Conservation (phyloP, 2,797 vertebrate species). For the Lophius americanus region DNA sequence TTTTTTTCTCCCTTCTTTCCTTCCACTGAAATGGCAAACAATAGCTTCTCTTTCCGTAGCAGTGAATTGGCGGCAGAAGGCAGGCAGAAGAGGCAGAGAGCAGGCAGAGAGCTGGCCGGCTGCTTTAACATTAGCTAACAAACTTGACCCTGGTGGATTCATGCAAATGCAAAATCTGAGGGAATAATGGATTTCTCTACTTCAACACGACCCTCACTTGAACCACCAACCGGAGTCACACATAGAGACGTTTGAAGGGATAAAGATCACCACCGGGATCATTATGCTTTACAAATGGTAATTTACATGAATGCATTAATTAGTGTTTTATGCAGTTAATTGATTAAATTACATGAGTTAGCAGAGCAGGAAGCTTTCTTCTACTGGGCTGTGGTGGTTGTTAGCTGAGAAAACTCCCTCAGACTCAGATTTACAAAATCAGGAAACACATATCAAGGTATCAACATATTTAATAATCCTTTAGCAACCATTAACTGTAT, state of each 20-base stretch:
- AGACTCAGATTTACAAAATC: too few species aligned
- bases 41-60: slow-evolving; percentile 28
- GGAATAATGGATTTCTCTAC: slow-evolving; percentile 43
- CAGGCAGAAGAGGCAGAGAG: slow-evolving; percentile 20
- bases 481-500: too few species aligned
- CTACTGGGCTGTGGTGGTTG: too few species aligned
- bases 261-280: slow-evolving; percentile 15
- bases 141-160: slow-evolving; percentile 56
- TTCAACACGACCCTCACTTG: slow-evolving; percentile 41
- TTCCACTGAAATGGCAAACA: slow-evolving; percentile 47
- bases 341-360: neutral
- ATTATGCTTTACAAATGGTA: slow-evolving; percentile 8
- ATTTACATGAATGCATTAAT: slow-evolving; percentile 38
- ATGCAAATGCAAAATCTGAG: slow-evolving; percentile 39
- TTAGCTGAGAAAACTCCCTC: neutral
- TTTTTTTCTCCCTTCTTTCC: slow-evolving; percentile 30
- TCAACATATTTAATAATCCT: too few species aligned
- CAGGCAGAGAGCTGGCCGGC: slow-evolving; percentile 22
- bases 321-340: slow-evolving; percentile 1
- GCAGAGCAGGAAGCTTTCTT: neutral
- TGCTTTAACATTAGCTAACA: slow-evolving; percentile 45
- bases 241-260: slow-evolving; percentile 1
- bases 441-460: too few species aligned
- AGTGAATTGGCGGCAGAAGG: slow-evolving; percentile 38
- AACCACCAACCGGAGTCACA: slow-evolving; percentile 26